Conservation (phyloP, 1,140 invertebrate species). For the fruit fly (Drosophila melanogaster) region Release_6_plus_ISO1_MT NT_033777.3:17239501-17240000, state of each 20-base stretch:
- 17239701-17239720: slow-evolving; percentile 89
- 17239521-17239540: slow-evolving; percentile 92
- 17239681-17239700: slow-evolving; percentile 91
- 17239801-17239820: slow-evolving; percentile 90
- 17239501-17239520: slow-evolving; percentile 89
- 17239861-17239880: slow-evolving; percentile 85
- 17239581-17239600: slow-evolving; percentile 90
- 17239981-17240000: no score
- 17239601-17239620: slow-evolving; percentile 89
- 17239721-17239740: slow-evolving; percentile 89
- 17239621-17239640: slow-evolving; percentile 30
- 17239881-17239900: slow-evolving; percentile 84
- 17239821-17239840: slow-evolving; percentile 88
- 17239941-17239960: slow-evolving; percentile 28
- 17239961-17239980: background rate
- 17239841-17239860: slow-evolving; percentile 88
- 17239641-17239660: slow-evolving; percentile 24
- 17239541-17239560: slow-evolving; percentile 93
- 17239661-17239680: background rate
- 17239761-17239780: slow-evolving; percentile 91
- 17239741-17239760: slow-evolving; percentile 90
- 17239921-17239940: slow-evolving; percentile 70
- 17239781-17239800: slow-evolving; percentile 92
- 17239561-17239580: slow-evolving; percentile 89
- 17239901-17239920: slow-evolving; percentile 65